These are phyloP conservation scores for Myripristis murdjan DNA, from an alignment of 2,797 vertebrate species.

Conservation along the genomic window DNA sequence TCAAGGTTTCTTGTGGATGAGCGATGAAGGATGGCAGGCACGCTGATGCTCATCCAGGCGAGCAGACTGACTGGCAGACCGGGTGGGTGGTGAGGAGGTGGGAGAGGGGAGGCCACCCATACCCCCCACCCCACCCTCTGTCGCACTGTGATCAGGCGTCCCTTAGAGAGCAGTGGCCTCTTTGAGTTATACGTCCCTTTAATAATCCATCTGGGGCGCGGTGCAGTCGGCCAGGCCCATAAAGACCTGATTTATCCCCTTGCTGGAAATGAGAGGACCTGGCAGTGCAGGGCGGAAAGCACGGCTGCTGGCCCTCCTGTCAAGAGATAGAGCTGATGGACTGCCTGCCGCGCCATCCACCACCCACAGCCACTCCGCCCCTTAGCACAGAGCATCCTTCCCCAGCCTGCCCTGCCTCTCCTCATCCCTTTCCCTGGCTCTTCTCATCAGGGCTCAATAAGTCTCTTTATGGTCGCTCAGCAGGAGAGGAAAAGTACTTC, in stretches of 20 bases:
- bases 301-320: slow-evolving; percentile 74
- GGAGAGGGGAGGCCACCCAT: slow-evolving; percentile 66
- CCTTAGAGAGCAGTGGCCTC: slow-evolving; percentile 77
- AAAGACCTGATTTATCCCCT: slow-evolving; percentile 86
- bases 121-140: slow-evolving; percentile 56
- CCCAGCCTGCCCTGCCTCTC: slow-evolving; percentile 26
- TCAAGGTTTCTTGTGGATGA: slow-evolving; percentile 63
- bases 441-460: slow-evolving; percentile 43
- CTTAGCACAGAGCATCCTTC: slow-evolving; percentile 30
- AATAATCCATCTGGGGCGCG: slow-evolving; percentile 85
- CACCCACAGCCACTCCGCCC: slow-evolving; percentile 52
- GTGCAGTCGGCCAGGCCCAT: slow-evolving; percentile 77
- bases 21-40: slow-evolving; percentile 48
- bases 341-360: slow-evolving; percentile 56
- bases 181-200: slow-evolving; percentile 86
- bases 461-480: slow-evolving; percentile 54
- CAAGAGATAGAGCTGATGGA: slow-evolving; percentile 81
- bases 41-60: slow-evolving; percentile 47
- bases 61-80: slow-evolving; percentile 63
- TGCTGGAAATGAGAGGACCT: slow-evolving; percentile 81
- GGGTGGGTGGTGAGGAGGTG: slow-evolving; percentile 57
- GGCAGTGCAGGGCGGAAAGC: slow-evolving; percentile 59
- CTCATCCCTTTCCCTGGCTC: slow-evolving; percentile 14
- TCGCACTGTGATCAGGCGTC: slow-evolving; percentile 73
- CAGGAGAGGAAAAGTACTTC: slow-evolving; percentile 21